Conservation (phyloP, 2,888 invertebrate genomes). For the Hypsopygia costalis region DNA sequence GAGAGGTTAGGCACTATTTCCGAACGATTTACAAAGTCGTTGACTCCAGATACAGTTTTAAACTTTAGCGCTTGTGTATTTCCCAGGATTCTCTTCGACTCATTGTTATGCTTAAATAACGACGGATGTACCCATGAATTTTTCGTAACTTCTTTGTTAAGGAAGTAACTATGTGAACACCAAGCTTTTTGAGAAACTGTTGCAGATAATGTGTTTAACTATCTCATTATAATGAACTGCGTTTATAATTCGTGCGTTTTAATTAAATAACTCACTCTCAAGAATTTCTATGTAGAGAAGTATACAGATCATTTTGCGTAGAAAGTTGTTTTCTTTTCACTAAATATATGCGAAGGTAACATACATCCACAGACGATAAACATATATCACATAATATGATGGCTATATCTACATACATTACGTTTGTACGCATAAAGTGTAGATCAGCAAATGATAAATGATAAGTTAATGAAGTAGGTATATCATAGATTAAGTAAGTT, state of each 20-base stretch:
- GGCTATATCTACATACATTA: too few species aligned
- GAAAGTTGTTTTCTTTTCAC: conserved; percentile 20
- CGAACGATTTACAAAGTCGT: conserved; percentile 18
- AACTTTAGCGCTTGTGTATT: conserved; percentile 27
- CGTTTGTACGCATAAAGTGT: not conserved
- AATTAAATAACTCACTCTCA: conserved; percentile 21
- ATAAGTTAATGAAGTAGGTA: conserved; percentile 7
- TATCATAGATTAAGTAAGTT: conserved; percentile 12
- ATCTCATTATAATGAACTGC: conserved; percentile 27
- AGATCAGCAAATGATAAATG: not conserved
- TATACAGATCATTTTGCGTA: conserved; percentile 17
- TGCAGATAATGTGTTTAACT: conserved; percentile 33
- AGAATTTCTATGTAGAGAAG: conserved; percentile 10
- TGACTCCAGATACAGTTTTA: conserved; percentile 27
- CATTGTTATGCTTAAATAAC: conserved; percentile 58
- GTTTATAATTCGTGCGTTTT: conserved; percentile 23
- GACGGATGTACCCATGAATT: conserved; percentile 63
- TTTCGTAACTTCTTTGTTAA: conserved; percentile 71
- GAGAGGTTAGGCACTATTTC: not conserved
- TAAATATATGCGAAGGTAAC: not conserved
- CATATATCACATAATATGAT: not conserved
- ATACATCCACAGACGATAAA: not conserved
- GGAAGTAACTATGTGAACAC: conserved; percentile 72
- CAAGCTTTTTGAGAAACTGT: conserved; percentile 29
- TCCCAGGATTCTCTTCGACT: conserved; percentile 50